These are phyloP conservation scores for Pipistrellus nathusii DNA, from an alignment of 2,797 vertebrate species.

Conservation along the genomic window DNA sequence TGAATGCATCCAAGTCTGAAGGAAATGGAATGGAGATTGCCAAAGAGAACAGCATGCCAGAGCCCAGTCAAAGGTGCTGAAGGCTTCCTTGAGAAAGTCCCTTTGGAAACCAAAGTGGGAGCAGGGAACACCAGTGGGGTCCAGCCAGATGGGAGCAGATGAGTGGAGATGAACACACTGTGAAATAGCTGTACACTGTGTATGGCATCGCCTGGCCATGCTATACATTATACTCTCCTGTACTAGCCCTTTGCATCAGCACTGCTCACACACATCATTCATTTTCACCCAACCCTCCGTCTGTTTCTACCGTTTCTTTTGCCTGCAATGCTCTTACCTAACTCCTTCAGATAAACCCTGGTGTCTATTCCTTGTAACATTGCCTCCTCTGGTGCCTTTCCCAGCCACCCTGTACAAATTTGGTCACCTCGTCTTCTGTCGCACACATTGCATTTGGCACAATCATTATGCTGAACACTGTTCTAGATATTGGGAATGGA, in stretches of 20 bases:
- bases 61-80: conserved; percentile 46
- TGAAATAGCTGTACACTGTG: neutral
- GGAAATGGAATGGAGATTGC: neutral
- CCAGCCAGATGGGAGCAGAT: neutral
- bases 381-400: neutral
- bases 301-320: neutral
- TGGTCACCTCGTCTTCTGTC: neutral
- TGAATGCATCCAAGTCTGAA: neutral
- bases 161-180: neutral
- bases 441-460: neutral
- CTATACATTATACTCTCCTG: neutral
- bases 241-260: neutral
- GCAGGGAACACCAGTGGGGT: neutral
- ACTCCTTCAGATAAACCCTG: neutral
- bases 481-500: neutral
- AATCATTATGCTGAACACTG: neutral
- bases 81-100: conserved; percentile 56
- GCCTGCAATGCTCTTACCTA: neutral
- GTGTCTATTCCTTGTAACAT: neutral
- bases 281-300: neutral
- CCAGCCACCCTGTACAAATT: neutral
- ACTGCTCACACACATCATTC: neutral
- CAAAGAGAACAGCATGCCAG: neutral
- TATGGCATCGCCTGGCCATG: neutral
- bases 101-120: conserved; percentile 9